Evolutionary conservation across 2,888 invertebrate genomes (phyloP).

Genomic region (Globia sparganii): DNA sequence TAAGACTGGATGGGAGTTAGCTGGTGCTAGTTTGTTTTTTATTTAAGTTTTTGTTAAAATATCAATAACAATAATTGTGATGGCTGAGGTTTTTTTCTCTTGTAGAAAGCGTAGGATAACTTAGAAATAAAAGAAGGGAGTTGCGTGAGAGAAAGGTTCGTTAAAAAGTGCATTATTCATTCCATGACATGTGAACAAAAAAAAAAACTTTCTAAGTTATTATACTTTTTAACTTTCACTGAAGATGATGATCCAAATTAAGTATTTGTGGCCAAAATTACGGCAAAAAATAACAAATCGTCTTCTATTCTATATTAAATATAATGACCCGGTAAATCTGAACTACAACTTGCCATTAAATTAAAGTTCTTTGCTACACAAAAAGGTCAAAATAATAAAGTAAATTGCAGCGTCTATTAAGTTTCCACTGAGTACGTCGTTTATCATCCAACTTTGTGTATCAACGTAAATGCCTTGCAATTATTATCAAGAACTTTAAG

Average conservation of each 20-base stretch:
- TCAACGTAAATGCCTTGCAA: constrained; percentile 30
- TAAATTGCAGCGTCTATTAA: constrained; percentile 41
- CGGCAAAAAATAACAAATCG: constrained; percentile 6
- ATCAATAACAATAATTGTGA: not conserved
- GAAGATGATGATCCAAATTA: not conserved
- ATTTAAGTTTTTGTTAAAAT: not conserved
- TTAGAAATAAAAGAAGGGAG: not conserved
- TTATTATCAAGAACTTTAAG: constrained; percentile 37
- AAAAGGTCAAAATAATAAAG: constrained; percentile 53
- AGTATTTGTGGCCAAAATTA: not conserved
- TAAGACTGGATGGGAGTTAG: not conserved
- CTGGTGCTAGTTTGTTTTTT: too few relatives aligned
- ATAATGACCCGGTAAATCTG: constrained; percentile 30
- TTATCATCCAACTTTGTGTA: constrained; percentile 34
- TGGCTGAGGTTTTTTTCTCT: too few relatives aligned
- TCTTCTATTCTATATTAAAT: constrained; percentile 37
- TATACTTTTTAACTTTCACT: constrained; percentile 10
- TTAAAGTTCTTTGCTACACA: constrained; percentile 26
- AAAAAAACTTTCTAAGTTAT: not conserved
- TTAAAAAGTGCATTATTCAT: constrained; percentile 3
- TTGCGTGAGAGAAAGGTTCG: not conserved
- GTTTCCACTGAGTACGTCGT: constrained; percentile 31
- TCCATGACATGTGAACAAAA: not conserved
- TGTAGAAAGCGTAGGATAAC: not conserved
- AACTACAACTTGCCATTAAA: constrained; percentile 2